A percentile compares a stretch with the other conserved stretches of the same genome.
Conservation (phyloP, 2,797 vertebrate genomes). For the Champsocephalus esox region DNA sequence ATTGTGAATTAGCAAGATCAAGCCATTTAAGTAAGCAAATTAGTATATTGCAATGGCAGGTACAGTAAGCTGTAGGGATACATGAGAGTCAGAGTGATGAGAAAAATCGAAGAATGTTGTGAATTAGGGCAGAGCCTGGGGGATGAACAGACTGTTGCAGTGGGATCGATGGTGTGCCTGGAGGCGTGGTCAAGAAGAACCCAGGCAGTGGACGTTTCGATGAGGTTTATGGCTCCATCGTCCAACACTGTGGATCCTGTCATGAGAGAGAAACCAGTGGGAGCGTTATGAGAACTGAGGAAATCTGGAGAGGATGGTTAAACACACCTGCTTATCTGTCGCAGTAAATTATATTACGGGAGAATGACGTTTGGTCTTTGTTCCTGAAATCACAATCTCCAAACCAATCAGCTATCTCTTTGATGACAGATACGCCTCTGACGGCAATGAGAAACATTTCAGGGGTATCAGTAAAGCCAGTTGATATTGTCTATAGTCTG, state of each 20-base stretch:
- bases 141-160: not conserved
- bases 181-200: not conserved
- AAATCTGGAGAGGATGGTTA: not conserved
- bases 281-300: not conserved
- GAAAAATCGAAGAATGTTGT: not conserved
- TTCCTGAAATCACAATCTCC: not conserved
- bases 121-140: not conserved
- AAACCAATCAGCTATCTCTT: too few relatives aligned
- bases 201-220: not conserved
- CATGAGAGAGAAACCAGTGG: conserved; percentile 2
- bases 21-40: not conserved
- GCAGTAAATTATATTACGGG: not conserved
- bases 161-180: not conserved
- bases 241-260: not conserved
- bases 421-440: too few relatives aligned
- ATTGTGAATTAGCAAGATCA: not conserved
- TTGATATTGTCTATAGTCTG: too few relatives aligned
- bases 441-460: too few relatives aligned
- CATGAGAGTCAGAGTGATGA: not conserved
- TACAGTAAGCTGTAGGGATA: not conserved
- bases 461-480: too few relatives aligned
- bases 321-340: not conserved
- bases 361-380: too few relatives aligned
- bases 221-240: not conserved
- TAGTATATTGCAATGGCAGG: not conserved